Evolutionary conservation across 2,113 vertebrate genomes (phyloP).

Genomic region (Melospiza melodia): DNA sequence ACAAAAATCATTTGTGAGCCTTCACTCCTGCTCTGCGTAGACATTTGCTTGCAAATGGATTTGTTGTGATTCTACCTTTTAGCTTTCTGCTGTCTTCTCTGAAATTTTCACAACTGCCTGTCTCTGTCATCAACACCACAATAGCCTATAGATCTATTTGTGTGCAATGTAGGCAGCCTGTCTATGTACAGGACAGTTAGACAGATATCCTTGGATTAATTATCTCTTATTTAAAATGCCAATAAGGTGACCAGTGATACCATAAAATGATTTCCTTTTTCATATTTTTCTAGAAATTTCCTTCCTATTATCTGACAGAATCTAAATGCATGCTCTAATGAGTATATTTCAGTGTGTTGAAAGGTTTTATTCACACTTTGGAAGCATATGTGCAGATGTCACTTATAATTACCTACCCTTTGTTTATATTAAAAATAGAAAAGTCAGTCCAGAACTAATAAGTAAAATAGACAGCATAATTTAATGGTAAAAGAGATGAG

Average conservation of each 20-base stretch:
- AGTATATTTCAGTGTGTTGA: constrained; percentile 33
- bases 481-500: not conserved
- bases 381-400: not conserved
- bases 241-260: not conserved
- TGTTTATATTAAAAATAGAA: constrained; percentile 44
- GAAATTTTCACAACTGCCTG: not conserved
- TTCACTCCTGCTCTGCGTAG: not conserved
- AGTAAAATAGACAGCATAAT: not conserved
- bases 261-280: not conserved
- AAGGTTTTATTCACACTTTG: constrained; percentile 28
- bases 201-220: not conserved
- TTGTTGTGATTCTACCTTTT: not conserved
- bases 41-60: not conserved
- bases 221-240: not conserved
- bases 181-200: not conserved
- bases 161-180: not conserved
- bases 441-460: constrained; percentile 15
- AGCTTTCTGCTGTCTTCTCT: not conserved
- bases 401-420: not conserved
- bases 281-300: not conserved
- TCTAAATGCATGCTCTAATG: not conserved
- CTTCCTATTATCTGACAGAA: not conserved
- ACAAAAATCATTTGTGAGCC: not conserved
- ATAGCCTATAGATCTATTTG: not conserved
- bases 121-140: not conserved